Evolutionary conservation across 2,113 vertebrate species (phyloP), one percentile per base, ranked within the genome.

Genomic region (Myxocyprinus asiaticus): DNA sequence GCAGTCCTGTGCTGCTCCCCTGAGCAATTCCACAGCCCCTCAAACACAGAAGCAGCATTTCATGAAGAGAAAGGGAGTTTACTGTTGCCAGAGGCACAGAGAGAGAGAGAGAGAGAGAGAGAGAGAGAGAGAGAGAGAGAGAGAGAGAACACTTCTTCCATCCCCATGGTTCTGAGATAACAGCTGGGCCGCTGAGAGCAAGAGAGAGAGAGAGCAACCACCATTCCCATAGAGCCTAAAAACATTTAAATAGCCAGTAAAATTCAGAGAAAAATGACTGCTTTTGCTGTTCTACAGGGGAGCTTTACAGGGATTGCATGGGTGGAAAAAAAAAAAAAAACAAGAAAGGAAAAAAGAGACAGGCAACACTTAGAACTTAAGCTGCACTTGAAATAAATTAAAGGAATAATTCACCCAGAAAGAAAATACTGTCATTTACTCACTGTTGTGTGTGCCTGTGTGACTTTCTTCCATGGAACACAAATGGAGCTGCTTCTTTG

Each of bases 241-340:
- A 72, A 81, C 84, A 83, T 87, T 87, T 92, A 74, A 90, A 89
- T 86, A 90, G 88, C 87, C 87, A 89, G 86, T 88, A 82, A 89
- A 85, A 87, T 80, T 86, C 79, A 87, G 88, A 89, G 86, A 87
- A 85, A 85, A 88, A 87, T 86, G 86, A 89, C 87, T 86, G 82
- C 85, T 67, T 85, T 81, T 53, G 68, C 77, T 80, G 79, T 84
- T 87, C 78, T 80, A 76, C 84, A 73, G 83, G 86, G 85, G 81
- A 85, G 84, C 86, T 87, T 87, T 81, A 83, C 79, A 85, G 80
- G 86, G 78, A 86, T 75, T 85, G 68, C 22, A 63, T 4, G 61
- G 22, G 22, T 33, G 22, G 3, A 33, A 33, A 33, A 33, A 1
- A 33, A 63, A 80, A 85, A 64, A 72, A 55, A 75, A 78, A 77